phyloP scores from a whole-genome alignment of 2,113 vertebrate genomes.

The Pseudorectes ferrugineus region DNA sequence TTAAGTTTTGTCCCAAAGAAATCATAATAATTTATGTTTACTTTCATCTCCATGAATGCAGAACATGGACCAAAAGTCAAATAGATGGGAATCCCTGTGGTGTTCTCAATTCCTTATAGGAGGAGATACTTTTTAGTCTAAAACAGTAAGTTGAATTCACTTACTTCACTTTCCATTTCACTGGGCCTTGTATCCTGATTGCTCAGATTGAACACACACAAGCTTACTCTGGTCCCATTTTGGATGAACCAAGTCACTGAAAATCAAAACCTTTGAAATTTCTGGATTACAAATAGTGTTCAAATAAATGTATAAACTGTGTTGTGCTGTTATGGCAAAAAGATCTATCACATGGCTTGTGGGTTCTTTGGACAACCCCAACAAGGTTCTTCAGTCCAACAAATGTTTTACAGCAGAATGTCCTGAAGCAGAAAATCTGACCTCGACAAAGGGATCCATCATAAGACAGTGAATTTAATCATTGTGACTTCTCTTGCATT shows the following conservation, averaged over 20 bases:
- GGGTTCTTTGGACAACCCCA: background rate
- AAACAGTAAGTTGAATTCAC: background rate
- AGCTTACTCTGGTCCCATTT: background rate
- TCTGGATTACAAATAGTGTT: background rate
- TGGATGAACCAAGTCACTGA: background rate
- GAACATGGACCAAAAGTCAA: background rate
- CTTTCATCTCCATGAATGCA: background rate
- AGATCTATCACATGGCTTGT: background rate
- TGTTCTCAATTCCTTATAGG: background rate
- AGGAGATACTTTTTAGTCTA: background rate
- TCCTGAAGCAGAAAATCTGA: background rate
- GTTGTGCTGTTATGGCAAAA: background rate
- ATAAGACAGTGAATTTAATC: background rate
- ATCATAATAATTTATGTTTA: slow-evolving; percentile 13
- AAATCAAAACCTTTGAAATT: background rate
- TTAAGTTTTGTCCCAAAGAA: slow-evolving; percentile 27
- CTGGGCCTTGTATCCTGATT: background rate
- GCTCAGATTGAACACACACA: background rate
- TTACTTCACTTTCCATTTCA: background rate
- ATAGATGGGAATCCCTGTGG: background rate
- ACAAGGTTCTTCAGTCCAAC: background rate
- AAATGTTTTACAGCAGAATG: background rate
- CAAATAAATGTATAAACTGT: background rate
- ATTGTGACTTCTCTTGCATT: background rate
- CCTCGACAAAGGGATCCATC: background rate